Conservation (phyloP, 2,113 vertebrate genomes). For the Megaleporinus macrocephalus region DNA sequence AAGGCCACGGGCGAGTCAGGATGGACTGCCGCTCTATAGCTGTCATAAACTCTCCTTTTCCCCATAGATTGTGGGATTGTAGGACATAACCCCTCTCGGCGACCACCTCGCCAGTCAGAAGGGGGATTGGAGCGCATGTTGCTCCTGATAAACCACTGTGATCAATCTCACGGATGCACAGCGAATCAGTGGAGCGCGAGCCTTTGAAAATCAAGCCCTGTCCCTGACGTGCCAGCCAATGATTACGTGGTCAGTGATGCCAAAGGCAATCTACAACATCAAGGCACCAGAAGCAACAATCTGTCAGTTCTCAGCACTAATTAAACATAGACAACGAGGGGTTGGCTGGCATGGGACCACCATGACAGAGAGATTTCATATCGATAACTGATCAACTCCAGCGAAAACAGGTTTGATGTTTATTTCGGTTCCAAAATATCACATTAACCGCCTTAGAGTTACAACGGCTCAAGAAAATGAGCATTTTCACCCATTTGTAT, state of each 20-base stretch:
- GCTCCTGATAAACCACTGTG: constrained; percentile 83
- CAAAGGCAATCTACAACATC: constrained; percentile 80
- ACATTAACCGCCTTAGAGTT: not conserved
- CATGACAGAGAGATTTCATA: constrained; percentile 52
- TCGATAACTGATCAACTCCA: not conserved
- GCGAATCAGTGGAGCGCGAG: constrained; percentile 79
- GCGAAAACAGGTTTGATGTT: not conserved
- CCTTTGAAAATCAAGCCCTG: constrained; percentile 83
- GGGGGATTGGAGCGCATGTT: constrained; percentile 78
- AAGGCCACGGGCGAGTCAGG: constrained; percentile 70
- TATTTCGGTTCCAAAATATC: not conserved
- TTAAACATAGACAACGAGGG: constrained; percentile 78
- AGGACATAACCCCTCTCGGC: constrained; percentile 74
- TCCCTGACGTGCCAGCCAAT: constrained; percentile 79
- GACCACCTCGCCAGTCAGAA: constrained; percentile 69
- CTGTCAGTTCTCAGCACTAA: constrained; percentile 78
- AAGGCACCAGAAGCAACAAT: constrained; percentile 74
- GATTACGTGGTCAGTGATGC: constrained; percentile 82
- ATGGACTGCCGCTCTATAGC: constrained; percentile 67
- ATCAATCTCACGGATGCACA: constrained; percentile 83
- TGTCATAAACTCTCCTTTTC: constrained; percentile 66
- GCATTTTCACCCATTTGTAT: not conserved
- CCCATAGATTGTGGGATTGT: constrained; percentile 60
- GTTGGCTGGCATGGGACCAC: constrained; percentile 64
- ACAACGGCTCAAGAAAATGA: no score